These are phyloP conservation scores for Acanthisitta chloris DNA, from an alignment of 2,113 vertebrate genomes.

Conservation along the genomic window DNA sequence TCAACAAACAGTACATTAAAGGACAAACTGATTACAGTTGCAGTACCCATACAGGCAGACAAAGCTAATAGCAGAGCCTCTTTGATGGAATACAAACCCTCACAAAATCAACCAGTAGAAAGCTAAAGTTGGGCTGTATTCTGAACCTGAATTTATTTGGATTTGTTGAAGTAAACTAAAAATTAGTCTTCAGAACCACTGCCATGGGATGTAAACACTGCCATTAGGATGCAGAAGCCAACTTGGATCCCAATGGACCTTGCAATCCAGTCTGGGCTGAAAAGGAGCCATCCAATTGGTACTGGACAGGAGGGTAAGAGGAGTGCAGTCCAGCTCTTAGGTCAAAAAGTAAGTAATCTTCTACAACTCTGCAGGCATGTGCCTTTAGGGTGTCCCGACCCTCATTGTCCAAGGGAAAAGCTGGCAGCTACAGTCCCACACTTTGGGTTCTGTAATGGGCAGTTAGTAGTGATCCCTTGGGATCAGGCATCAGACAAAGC, in stretches of 20 bases:
- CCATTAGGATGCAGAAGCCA: not conserved
- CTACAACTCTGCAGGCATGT: not conserved
- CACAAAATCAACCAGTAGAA: not conserved
- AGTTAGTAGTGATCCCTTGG: not conserved
- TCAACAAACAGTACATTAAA: not conserved
- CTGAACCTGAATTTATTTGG: not conserved
- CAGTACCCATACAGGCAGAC: not conserved
- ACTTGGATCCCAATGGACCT: accelerated
- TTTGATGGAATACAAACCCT: not conserved
- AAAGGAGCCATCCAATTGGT: not conserved
- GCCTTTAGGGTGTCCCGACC: no score
- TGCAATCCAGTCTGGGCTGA: not conserved
- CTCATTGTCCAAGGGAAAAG: not conserved
- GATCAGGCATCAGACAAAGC: not conserved
- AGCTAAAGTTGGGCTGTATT: not conserved
- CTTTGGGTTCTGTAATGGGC: not conserved
- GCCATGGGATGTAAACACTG: not conserved
- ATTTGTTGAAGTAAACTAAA: not conserved
- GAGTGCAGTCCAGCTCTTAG: not conserved
- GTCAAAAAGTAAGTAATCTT: not conserved
- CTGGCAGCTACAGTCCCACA: not conserved
- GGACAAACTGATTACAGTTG: not conserved
- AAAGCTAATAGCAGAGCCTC: not conserved
- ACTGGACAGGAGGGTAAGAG: accelerated
- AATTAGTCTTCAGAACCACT: not conserved